These are phyloP conservation scores for Panzeria rudis DNA, from an alignment of 2,888 invertebrate genomes.

Conservation along the genomic window DNA sequence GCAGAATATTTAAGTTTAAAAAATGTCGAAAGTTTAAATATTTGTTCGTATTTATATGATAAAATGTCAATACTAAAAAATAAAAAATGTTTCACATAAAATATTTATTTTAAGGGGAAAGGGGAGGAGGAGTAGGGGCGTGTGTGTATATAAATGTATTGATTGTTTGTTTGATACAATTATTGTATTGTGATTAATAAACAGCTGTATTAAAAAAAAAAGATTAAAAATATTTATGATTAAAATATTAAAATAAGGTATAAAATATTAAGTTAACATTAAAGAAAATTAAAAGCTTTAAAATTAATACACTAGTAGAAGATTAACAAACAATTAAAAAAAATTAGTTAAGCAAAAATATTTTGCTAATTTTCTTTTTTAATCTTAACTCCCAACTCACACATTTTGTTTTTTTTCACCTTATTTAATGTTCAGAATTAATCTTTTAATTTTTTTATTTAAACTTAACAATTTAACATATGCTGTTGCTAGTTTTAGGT, in stretches of 20 bases:
- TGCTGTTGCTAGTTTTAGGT: constrained; percentile 53
- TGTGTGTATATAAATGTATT: constrained; percentile 51
- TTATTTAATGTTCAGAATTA: constrained; percentile 50
- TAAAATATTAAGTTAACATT: constrained; percentile 42
- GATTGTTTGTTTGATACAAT: constrained; percentile 62
- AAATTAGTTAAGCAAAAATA: constrained; percentile 58
- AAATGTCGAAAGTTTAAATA: constrained; percentile 72
- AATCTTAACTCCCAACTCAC: constrained; percentile 53
- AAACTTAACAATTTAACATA: constrained; percentile 73
- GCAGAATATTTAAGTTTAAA: constrained; percentile 71
- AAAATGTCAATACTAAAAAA: constrained; percentile 66
- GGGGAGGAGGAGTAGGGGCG: background rate
- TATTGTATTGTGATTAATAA: constrained; percentile 31
- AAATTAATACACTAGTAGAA: constrained; percentile 52
- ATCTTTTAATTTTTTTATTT: constrained; percentile 34
- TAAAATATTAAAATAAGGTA: constrained; percentile 21
- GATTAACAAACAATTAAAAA: constrained; percentile 62
- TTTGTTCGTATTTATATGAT: constrained; percentile 58
- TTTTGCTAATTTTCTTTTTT: constrained; percentile 52
- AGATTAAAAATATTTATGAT: constrained; percentile 21
- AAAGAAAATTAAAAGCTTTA: constrained; percentile 24
- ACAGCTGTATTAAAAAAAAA: constrained; percentile 31
- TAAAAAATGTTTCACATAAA: constrained; percentile 63
- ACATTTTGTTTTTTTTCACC: constrained; percentile 36
- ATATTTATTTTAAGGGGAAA: constrained; percentile 24